Percentiles rank a stretch among this genome's conserved stretches.
Evolutionary conservation across 2,888 invertebrate genomes (phyloP).

Genomic region (Nephrotoma appendiculata): DNA sequence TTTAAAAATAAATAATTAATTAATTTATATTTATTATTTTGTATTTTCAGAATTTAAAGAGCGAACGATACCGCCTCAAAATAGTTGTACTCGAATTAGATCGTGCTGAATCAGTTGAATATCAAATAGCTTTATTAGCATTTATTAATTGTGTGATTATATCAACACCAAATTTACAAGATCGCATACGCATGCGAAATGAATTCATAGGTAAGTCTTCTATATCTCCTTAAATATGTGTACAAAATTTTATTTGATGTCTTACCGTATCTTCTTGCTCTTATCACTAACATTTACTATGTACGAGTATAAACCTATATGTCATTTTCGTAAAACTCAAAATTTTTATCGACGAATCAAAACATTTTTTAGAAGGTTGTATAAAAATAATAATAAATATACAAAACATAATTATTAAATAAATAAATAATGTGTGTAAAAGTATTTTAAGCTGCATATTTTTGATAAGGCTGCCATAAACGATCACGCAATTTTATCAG

Average conservation of each 20-base stretch:
- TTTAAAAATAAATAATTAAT: neutral
- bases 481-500: neutral
- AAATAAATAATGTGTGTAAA: neutral
- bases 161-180: conserved; percentile 72
- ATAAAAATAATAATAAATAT: neutral
- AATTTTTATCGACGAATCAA: neutral
- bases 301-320: neutral
- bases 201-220: conserved; percentile 78
- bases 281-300: neutral
- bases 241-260: neutral
- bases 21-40: conserved; percentile 7
- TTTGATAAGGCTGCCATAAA: neutral
- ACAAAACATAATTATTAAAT: neutral
- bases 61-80: conserved; percentile 77
- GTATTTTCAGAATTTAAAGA: conserved; percentile 56
- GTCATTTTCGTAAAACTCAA: neutral
- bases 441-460: neutral
- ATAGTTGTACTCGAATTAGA: conserved; percentile 80
- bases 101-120: conserved; percentile 65
- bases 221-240: neutral
- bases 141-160: conserved; percentile 94
- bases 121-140: conserved; percentile 81
- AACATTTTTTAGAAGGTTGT: neutral
- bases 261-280: neutral
- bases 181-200: conserved; percentile 75